These are phyloP conservation scores for Nymphalis urticae DNA, from an alignment of 2,888 invertebrate genomes.

Conservation along the genomic window DNA sequence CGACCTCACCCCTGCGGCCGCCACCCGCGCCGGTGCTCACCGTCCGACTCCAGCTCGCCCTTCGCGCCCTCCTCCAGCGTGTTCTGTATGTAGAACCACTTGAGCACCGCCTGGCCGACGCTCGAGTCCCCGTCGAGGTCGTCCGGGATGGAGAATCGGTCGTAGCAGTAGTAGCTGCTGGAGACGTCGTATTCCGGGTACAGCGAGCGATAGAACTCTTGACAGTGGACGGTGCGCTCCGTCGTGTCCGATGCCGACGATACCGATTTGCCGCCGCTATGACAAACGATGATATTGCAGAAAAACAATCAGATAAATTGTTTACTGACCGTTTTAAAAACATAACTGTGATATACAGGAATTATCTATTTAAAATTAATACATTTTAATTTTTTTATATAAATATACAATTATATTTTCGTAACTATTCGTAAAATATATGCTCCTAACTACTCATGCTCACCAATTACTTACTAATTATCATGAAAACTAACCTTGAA, in stretches of 20 bases:
- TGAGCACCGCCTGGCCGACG: conserved; percentile 48
- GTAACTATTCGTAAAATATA: no score
- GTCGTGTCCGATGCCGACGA: conserved; percentile 18
- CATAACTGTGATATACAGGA: background rate
- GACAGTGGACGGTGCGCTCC: conserved; percentile 50
- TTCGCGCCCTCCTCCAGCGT: conserved; percentile 48
- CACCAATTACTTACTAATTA: background rate
- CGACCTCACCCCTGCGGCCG: no score
- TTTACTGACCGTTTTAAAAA: background rate
- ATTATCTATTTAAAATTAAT: no score
- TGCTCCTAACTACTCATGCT: no score
- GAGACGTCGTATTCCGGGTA: conserved; percentile 54
- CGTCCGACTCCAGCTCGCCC: conserved; percentile 50
- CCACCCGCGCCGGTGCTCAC: conserved; percentile 37
- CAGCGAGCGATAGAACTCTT: conserved; percentile 67
- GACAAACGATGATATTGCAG: background rate
- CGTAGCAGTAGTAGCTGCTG: conserved; percentile 55
- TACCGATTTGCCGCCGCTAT: conserved; percentile 42
- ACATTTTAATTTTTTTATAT: no score
- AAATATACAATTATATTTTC: no score
- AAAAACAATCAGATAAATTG: background rate
- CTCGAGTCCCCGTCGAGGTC: conserved; percentile 45
- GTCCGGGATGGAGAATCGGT: conserved; percentile 57
- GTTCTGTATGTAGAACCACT: conserved; percentile 65
- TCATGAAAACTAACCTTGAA: conserved; percentile 49